Base-by-base conservation (phyloP, 1,140 invertebrate species). In the Plectrocnemia conspersa region DNA sequence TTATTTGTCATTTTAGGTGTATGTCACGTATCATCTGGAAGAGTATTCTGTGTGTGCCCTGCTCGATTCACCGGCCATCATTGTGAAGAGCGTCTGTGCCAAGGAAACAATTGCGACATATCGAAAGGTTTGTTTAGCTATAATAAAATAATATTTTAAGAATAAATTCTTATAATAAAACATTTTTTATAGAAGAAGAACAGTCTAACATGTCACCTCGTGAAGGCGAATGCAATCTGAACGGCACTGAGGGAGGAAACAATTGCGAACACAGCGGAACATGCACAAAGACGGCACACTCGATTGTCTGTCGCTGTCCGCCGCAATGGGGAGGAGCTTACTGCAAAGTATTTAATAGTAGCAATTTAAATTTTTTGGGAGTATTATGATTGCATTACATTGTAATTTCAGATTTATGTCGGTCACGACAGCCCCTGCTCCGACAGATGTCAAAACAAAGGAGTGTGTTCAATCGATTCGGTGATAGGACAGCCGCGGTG, bases 361-460 rank as follows among this genome's bases (percentile, higher is more conserved):
- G 16, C 4, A 40, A 40, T 4, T 19, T 18, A 9, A 40, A 6
- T 40, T 18, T 36, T 4, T 2, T 19, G 3, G 9, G 5, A 40
- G n/a, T n/a, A n/a, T n/a, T 4, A 44, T 19, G 5, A 47, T 6
- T 6, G 7, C 29, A 27, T 54, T 18, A 6, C n/a, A 27, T 23
- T 58, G 47, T 50, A 54, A 56, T 62, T 53, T 9, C 50, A 69
- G 65, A 58, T 68, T 56, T 78, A 78, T 53, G 69, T 79, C 4
- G 72, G 75, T 2, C 70, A 76, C 50, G 78, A 79, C 54, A 79
- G 83, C 69, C 75, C 79, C 3, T 88, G 85, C 64, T 64, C 69
- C 1, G 68, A 70, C 40, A 71, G 68, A 49, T 86, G 84, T 64
- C 57, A 72, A 18, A 79, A 84, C 59, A 73, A 74, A 21, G 78